Evolutionary conservation across 2,797 vertebrate genomes (phyloP).

Genomic region (Ceyx erithaca): DNA sequence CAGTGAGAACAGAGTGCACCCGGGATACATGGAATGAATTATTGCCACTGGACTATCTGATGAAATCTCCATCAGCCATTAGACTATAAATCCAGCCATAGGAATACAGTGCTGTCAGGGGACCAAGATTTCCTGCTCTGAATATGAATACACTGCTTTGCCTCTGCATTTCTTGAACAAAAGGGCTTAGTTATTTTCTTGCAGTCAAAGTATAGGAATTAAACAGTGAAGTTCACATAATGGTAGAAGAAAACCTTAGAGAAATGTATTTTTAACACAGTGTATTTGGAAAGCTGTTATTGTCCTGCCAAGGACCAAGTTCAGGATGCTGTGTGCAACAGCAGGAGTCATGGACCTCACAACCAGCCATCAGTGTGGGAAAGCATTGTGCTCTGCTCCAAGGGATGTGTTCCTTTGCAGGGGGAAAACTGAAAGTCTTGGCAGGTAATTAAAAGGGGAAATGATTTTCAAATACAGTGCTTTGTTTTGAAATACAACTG

Average conservation of each 20-base stretch:
- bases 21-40: slow-evolving; percentile 20
- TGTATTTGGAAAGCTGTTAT: background rate
- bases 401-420: slow-evolving; percentile 11
- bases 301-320: background rate
- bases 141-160: background rate
- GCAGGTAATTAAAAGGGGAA: slow-evolving; percentile 59
- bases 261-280: background rate
- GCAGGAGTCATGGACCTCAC: background rate
- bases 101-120: background rate
- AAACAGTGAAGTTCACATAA: background rate
- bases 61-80: slow-evolving; percentile 37
- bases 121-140: slow-evolving; percentile 27
- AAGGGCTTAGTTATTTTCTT: background rate
- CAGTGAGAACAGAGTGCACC: background rate
- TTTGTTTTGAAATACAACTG: slow-evolving; percentile 41
- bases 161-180: background rate
- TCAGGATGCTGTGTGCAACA: slow-evolving; percentile 8
- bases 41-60: slow-evolving; percentile 20
- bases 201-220: background rate
- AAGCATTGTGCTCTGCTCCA: slow-evolving; percentile 41
- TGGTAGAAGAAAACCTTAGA: background rate
- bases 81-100: slow-evolving; percentile 24
- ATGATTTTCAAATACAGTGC: slow-evolving; percentile 34
- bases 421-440: slow-evolving; percentile 30
- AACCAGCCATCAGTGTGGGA: slow-evolving; percentile 12